Base-by-base conservation (phyloP, 2,888 invertebrate genomes). In the Agonum fuliginosum region DNA sequence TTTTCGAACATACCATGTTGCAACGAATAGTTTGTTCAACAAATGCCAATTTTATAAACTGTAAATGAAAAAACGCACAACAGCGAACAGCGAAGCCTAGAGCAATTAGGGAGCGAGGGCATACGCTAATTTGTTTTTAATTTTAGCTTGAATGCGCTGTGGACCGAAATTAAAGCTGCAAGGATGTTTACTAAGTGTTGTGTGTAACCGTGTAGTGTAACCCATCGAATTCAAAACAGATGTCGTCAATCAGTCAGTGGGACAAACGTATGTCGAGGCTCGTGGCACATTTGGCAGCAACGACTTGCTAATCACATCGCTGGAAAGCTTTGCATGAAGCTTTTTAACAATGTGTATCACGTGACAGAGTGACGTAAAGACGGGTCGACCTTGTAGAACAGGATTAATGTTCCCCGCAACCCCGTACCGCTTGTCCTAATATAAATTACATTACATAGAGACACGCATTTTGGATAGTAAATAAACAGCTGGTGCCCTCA, bases 401-500 rank as follows among this genome's bases (percentile, higher is more conserved):
- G 20, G 17, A 62, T 62, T 30, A 62, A 62, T 62, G n/a, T n/a
- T n/a, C n/a, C n/a, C n/a, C n/a, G n/a, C n/a, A n/a, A n/a, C n/a
- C n/a, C n/a, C n/a, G n/a, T n/a, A n/a, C n/a, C n/a, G 30, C 62
- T 30, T 62, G 30, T 12, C 14, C n/a, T 17, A 54, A 6, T 3
- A 30, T 41, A 41, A 10, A 37, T 65, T 19, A 67, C 34, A 67
- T 37, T 8, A n/a, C 37, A 17, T 58, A 67, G 5, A 20, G 37
- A 19, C 41, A 24, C 24, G 24, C 20, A 24, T n/a, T n/a, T n/a
- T n/a, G n/a, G n/a, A n/a, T n/a, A n/a, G 70, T 77, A 70, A 75
- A 75, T 67, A 51, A 75, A 77, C 77, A 77, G 77, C 77, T 77
- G 77, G 69, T 19, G 19, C 19, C 70, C 77, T 77, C 70, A 54